Evolutionary conservation across 53 echinoderm and acorn worm genomes (phyloP), one percentile per base, ranked within the genome.

Genomic region (Astropecten irregularis): DNA sequence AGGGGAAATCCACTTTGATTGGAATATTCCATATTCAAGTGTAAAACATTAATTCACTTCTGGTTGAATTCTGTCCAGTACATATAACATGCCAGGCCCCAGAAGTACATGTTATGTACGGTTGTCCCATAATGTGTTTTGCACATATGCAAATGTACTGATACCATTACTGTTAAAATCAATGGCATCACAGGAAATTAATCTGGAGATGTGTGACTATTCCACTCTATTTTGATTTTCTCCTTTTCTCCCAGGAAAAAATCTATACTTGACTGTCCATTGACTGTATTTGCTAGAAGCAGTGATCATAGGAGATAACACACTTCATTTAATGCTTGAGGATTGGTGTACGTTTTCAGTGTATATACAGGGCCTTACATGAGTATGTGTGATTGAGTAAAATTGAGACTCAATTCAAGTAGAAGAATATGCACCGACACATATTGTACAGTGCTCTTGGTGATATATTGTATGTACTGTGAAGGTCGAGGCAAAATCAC

Each of bases 11-110:
- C n/a, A 88, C 50, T 88, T 88, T 82, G 61, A 42, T 66, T 66
- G 55, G 23, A 88, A 88, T 83, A 73, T 73, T 34, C 60, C 39
- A 46, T 26, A 73, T 56, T 56, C 82, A 67, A 74, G 73, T 70
- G 30, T 52, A 89, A 83, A 47, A 74, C 56, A 56, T 56, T 55
- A 74, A 56, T 56, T 56, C 33, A 14, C 40, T 39, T 39, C 56
- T 8, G 22, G 33, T 56, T 57, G 38, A 74, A 37, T 74, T 37
- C n/a, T n/a, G n/a, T n/a, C 74, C 38, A 34, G 18, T 35, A 16
- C 37, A 36, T 37, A 64, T n/a, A n/a, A n/a, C n/a, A n/a, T n/a
- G n/a, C n/a, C n/a, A n/a, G n/a, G n/a, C n/a, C n/a, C n/a, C n/a
- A n/a, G n/a, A n/a, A n/a, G n/a, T n/a, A n/a, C n/a, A n/a, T n/a